phyloP scores from a whole-genome alignment of 2,113 vertebrate species.

The Hyperoodon ampullatus region DNA sequence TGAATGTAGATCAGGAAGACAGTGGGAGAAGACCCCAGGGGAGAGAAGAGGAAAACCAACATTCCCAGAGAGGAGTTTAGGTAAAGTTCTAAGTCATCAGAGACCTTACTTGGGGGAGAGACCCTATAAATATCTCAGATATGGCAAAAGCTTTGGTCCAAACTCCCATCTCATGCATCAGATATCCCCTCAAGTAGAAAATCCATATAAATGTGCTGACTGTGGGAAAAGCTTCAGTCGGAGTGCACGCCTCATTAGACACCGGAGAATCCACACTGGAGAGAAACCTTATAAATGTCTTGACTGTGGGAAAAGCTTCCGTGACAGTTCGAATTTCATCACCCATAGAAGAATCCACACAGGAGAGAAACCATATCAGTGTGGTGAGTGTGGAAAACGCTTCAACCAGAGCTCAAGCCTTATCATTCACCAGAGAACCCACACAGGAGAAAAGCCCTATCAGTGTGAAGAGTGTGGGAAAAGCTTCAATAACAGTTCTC shows the following conservation, averaged over 20 bases:
- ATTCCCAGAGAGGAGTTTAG: slow-evolving; percentile 47
- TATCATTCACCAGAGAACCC: slow-evolving; percentile 78
- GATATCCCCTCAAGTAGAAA: slow-evolving; percentile 76
- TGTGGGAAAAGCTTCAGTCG: slow-evolving; percentile 74
- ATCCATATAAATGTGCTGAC: slow-evolving; percentile 80
- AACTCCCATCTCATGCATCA: slow-evolving; percentile 71
- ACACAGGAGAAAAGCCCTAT: slow-evolving; percentile 81
- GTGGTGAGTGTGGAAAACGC: slow-evolving; percentile 77
- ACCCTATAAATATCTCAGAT: slow-evolving; percentile 72
- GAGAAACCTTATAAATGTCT: slow-evolving; percentile 78
- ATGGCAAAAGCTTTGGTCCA: slow-evolving; percentile 72
- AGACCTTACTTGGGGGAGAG: slow-evolving; percentile 72
- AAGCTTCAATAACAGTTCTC: slow-evolving; percentile 80
- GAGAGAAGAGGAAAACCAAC: slow-evolving; percentile 60
- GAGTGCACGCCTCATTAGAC: slow-evolving; percentile 65
- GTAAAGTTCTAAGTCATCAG: slow-evolving; percentile 63
- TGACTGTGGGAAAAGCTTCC: slow-evolving; percentile 82
- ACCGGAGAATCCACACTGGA: slow-evolving; percentile 79
- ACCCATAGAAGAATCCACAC: slow-evolving; percentile 80
- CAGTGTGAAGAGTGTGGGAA: slow-evolving; percentile 77
- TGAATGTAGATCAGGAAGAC: slow-evolving; percentile 60
- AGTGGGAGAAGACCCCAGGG: slow-evolving; percentile 39
- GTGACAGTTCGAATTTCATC: slow-evolving; percentile 81
- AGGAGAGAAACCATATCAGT: slow-evolving; percentile 80
- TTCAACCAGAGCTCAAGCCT: slow-evolving; percentile 81